Conservation (phyloP, 2,113 vertebrate genomes). For the Heptranchias perlo region DNA sequence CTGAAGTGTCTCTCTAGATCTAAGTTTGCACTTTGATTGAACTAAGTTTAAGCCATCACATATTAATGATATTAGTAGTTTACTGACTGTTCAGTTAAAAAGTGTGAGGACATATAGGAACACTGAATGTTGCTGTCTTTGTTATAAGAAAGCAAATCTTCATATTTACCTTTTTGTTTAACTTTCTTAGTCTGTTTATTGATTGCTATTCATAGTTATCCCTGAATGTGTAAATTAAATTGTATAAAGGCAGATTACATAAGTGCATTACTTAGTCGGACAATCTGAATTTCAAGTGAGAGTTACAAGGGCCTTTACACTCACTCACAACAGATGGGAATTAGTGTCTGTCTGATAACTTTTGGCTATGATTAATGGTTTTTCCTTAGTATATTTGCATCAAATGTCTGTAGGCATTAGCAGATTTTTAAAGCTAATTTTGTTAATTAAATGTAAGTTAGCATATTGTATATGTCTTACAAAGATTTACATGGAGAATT, state of each 20-base stretch:
- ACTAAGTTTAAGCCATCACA: neutral
- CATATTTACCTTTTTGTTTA: neutral
- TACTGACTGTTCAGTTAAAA: neutral
- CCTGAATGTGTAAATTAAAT: neutral
- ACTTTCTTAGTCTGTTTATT: neutral
- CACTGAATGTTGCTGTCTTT: neutral
- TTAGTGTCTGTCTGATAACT: neutral
- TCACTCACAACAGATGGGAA: neutral
- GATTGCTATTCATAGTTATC: neutral
- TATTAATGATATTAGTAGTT: neutral
- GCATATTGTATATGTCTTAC: neutral
- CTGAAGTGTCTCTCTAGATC: neutral
- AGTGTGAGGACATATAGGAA: neutral
- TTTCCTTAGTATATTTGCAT: neutral
- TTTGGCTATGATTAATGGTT: neutral
- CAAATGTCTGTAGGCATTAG: neutral
- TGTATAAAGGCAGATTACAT: neutral
- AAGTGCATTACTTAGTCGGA: too few species aligned
- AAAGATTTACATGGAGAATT: neutral
- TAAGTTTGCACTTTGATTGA: neutral
- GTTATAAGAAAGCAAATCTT: neutral
- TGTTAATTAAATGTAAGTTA: neutral
- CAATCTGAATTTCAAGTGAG: neutral
- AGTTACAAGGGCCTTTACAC: neutral
- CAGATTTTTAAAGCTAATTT: neutral